Evolutionary conservation across 1,140 invertebrate genomes (phyloP), one percentile per base, ranked within the genome.

Genomic region (Philaenus spumarius): DNA sequence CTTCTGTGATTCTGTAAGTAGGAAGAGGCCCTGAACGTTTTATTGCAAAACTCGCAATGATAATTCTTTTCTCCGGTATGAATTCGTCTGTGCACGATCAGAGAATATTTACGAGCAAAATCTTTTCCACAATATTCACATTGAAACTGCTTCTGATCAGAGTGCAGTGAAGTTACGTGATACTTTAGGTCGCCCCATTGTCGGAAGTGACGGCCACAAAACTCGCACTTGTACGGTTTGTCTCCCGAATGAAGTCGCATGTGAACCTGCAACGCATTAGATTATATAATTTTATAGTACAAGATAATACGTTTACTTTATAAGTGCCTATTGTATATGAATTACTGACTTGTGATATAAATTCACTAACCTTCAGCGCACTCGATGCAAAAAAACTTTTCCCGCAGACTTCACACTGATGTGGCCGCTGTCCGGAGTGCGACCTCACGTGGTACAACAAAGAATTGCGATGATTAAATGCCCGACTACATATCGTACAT

Each of bases 81-180:
- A 53, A 94, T 93, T 37, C 90, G 76, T 0, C 48, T 77, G 69
- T 96, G 94, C 0, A 93, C 82, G n/a, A 87, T 90, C n/a, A 93
- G 72, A 19, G 93, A 95, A 68, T 97, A 96, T 61, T 94, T 90
- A 15, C 95, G 79, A 0, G 93, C 92, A 74, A 95, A 95, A 63
- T 91, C 87, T 72, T 94, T 93, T 20, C 86, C 89, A 69, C 92
- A 95, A 67, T 88, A 93, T 69, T 94, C 90, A 68, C 92, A 95
- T 66, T 93, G 90, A 70, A 87, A 93, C 51, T 87, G 82, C 67
- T 91, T 89, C 67, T 80, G 75, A 40, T 82, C 82, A 1, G 89
- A 90, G 70, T 96, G 93, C 53, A 92, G 79, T 2, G 89, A 92
- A 1, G 83, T 88, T 60, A 87, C 86, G 72, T 96, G 93, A 65